phyloP scores from a whole-genome alignment of 2,113 vertebrate genomes.

The Eptesicus fuscus region DNA sequence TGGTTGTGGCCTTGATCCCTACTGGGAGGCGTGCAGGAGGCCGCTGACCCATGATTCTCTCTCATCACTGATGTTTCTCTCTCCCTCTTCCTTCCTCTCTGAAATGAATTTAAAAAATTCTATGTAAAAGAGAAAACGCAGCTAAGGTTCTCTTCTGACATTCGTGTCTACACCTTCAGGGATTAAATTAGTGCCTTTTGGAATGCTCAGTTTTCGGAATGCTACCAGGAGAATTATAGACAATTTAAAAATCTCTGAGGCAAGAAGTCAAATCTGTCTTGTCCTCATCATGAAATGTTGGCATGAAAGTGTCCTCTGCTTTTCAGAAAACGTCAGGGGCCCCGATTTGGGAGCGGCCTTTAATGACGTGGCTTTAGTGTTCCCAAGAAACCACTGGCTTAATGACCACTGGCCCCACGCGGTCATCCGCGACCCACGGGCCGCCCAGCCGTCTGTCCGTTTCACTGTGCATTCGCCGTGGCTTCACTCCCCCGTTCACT shows the following conservation, averaged over 20 bases:
- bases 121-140: neutral
- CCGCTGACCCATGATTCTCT: too few species aligned
- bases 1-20: too few species aligned
- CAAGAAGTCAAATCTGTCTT: conserved; percentile 37
- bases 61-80: too few species aligned
- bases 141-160: conserved; percentile 59
- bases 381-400: conserved; percentile 55
- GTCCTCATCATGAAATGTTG: neutral
- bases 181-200: conserved; percentile 66
- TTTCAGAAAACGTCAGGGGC: conserved; percentile 49
- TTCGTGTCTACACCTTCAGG: conserved; percentile 43
- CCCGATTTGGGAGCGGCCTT: conserved; percentile 63
- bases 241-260: conserved; percentile 13
- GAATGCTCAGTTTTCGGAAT: neutral
- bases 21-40: too few species aligned
- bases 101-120: too few species aligned
- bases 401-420: conserved; percentile 58
- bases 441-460: conserved; percentile 57
- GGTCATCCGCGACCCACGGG: conserved; percentile 55
- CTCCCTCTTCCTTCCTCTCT: too few species aligned
- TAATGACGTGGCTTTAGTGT: conserved; percentile 68
- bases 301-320: conserved; percentile 28
- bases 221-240: conserved; percentile 29
- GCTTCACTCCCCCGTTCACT: conserved; percentile 43
- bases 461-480: neutral